Evolutionary conservation across 2,113 vertebrate species (phyloP), one percentile per base, ranked within the genome.

Genomic region (Oreotrochilus melanogaster): DNA sequence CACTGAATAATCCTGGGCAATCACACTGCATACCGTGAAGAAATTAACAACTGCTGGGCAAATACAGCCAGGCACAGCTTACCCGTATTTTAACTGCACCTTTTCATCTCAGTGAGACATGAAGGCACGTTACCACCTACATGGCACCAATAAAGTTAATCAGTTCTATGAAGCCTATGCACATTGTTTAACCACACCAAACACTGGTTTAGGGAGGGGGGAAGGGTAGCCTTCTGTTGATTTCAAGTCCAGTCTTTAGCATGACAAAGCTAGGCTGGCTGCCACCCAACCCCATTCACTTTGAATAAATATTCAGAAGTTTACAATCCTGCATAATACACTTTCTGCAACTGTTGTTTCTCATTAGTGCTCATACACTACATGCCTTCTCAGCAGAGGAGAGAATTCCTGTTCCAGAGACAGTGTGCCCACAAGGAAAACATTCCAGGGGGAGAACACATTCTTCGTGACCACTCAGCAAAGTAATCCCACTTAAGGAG

Each of bases 401-500:
- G 91, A 97, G 83, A 92, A 93, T 90, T 86, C 93, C 62, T 82
- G 90, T 94, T 92, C 78, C 86, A 91, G 93, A 94, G 95, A 93
- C 58, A 69, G 62, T 13, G 54, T 95, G 89, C 89, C 95, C 92
- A 71, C 76, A 94, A 97, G 95, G 91, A 97, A 97, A 97, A 96
- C 93, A 97, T 97, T 97, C 86, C 88, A 94, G 90, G 42, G 57
- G 92, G 84, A 94, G 79, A 93, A 97, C 84, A 87, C 95, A 97
- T 97, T 97, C 96, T 96, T 97, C 2, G 50, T 97, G 96, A 97
- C 94, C 96, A 97, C 95, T 97, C 94, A 95, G 86, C 81, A 94
- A 73, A 91, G 85, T 94, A 96, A 93, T 94, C 94, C 88, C 78
- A 83, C 81, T 92, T 88, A 97, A 95, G 87, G 74, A 88, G 92